phyloP scores from a whole-genome alignment of 2,113 vertebrate species.

The Sinocyclocheilus anshuiensis region DNA sequence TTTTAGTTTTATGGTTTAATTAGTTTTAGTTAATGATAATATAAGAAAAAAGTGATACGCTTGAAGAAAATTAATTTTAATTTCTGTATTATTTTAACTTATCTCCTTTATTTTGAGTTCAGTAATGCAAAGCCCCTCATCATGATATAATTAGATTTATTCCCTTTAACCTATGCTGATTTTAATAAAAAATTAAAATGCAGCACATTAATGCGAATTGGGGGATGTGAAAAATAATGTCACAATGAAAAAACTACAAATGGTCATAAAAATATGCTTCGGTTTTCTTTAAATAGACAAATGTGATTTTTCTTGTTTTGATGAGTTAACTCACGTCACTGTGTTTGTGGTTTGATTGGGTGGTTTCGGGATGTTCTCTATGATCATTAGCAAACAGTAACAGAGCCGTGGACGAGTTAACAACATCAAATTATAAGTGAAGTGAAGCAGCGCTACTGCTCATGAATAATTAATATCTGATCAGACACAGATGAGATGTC shows the following conservation, averaged over 20 bases:
- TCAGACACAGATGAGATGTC: not conserved
- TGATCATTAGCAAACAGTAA: no score
- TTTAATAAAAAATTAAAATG: not conserved
- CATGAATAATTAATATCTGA: not conserved
- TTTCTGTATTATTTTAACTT: no score
- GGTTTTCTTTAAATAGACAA: not conserved
- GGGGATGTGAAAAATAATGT: not conserved
- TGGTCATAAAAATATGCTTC: not conserved
- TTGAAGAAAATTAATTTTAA: no score
- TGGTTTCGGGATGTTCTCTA: no score
- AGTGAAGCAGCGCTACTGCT: not conserved
- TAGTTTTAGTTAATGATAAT: no score
- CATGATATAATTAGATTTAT: not conserved
- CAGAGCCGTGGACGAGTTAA: not conserved
- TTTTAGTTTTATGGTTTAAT: not conserved
- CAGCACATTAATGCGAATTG: not conserved
- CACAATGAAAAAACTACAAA: not conserved
- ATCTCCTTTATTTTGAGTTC: not conserved
- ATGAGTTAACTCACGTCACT: no score
- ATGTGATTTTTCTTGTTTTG: not conserved
- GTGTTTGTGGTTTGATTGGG: not conserved
- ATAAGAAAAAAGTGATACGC: not conserved
- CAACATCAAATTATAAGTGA: not conserved
- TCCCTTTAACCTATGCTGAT: not conserved
- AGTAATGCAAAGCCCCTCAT: not conserved